phyloP scores from a whole-genome alignment of 2,113 vertebrate species.

The Anser cygnoides region DNA sequence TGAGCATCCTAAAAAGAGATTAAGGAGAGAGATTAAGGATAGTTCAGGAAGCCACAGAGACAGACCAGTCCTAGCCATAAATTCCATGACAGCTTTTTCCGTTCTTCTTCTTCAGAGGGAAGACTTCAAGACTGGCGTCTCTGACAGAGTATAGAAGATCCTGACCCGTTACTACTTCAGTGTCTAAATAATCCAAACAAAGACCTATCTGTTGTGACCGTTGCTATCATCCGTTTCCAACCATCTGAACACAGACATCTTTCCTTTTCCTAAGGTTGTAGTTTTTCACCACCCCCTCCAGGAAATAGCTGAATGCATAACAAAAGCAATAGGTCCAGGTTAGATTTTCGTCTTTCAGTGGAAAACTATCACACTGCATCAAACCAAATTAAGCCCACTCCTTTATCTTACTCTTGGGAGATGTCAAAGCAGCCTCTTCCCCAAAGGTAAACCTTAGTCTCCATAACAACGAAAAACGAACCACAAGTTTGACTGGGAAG shows the following conservation, averaged over 20 bases:
- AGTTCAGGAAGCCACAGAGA: conserved; percentile 1
- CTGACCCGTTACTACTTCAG: neutral
- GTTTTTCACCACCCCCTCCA: neutral
- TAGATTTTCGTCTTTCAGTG: neutral
- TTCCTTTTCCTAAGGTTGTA: neutral
- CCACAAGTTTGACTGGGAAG: neutral
- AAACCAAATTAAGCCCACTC: neutral
- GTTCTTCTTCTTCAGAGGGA: neutral
- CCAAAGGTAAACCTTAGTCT: neutral
- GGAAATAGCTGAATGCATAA: neutral
- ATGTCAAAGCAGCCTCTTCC: neutral
- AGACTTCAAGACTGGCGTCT: neutral
- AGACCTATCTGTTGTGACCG: conserved; percentile 39
- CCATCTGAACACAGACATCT: neutral
- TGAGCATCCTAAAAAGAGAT: neutral
- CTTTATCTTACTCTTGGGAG: neutral
- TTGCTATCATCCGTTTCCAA: conserved; percentile 50
- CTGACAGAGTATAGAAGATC: neutral
- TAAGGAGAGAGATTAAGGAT: neutral
- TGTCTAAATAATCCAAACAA: conserved; percentile 31
- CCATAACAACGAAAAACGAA: neutral
- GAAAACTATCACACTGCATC: neutral
- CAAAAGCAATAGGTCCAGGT: neutral
- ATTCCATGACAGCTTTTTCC: neutral
- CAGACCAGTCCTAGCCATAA: neutral